These are phyloP conservation scores for Yponomeuta evonymella DNA, from an alignment of 2,888 invertebrate species.

Conservation along the genomic window DNA sequence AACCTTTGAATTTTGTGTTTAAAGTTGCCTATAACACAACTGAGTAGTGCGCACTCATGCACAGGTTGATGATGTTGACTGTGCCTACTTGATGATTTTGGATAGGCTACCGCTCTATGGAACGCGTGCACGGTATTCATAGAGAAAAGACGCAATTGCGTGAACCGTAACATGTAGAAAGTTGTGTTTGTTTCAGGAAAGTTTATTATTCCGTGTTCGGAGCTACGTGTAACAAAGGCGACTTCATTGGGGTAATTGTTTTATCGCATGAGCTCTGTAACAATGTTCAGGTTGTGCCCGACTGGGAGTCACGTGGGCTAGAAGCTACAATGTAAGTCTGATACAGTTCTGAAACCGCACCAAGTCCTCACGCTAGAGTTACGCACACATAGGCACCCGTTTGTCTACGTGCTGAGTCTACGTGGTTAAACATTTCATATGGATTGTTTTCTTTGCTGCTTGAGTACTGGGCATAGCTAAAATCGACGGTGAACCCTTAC, in stretches of 20 bases:
- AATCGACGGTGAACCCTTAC: conserved; percentile 44
- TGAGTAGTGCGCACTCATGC: too few relatives aligned
- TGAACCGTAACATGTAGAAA: background rate
- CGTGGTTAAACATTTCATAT: background rate
- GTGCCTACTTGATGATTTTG: too few relatives aligned
- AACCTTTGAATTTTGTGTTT: too few relatives aligned
- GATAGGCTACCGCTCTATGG: too few relatives aligned
- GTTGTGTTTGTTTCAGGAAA: conserved; percentile 19
- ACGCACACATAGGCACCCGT: background rate
- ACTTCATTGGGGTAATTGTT: conserved; percentile 70
- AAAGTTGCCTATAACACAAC: too few relatives aligned
- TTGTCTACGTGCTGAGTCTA: too few relatives aligned
- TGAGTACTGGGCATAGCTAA: conserved; percentile 30
- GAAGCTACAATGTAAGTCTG: conserved; percentile 24
- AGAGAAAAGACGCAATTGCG: background rate
- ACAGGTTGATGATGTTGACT: too few relatives aligned
- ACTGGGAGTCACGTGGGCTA: conserved; percentile 22
- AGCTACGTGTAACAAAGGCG: conserved; percentile 46
- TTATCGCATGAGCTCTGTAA: conserved; percentile 69
- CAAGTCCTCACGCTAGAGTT: background rate
- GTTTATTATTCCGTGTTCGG: conserved; percentile 32
- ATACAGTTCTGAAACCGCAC: conserved; percentile 23
- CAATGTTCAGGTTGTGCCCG: conserved; percentile 38
- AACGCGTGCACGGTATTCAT: background rate
- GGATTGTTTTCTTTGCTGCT: background rate